A percentile compares a stretch with the other conserved stretches of the same genome.
Conservation (phyloP, 2,888 invertebrate species). For the Dicyrtomina minuta region DNA sequence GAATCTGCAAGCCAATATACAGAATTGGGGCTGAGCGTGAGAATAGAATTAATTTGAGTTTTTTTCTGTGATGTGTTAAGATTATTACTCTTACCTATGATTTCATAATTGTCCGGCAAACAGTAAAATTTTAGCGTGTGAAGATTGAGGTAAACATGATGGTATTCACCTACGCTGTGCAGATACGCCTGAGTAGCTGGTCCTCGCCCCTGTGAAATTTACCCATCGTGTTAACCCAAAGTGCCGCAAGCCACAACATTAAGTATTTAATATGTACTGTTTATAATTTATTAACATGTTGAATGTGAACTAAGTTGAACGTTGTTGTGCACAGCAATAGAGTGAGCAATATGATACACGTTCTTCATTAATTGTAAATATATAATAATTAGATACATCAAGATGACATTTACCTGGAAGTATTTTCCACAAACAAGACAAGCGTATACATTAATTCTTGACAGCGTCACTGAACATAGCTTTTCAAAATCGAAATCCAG, state of each 20-base stretch:
- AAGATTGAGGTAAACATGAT: constrained; percentile 96
- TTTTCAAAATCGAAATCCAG: constrained; percentile 99
- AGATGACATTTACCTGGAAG: constrained; percentile 72
- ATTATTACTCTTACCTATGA: constrained; percentile 72
- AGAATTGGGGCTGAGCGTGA: no score
- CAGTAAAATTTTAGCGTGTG: constrained; percentile 97
- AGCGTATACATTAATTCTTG: constrained; percentile 98
- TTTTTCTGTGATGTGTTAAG: background rate
- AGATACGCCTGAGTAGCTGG: constrained; percentile 98
- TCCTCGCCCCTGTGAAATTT: constrained; percentile 95
- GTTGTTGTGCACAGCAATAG: no score
- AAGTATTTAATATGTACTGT: no score
- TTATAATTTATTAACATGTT: no score
- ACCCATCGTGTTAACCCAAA: no score
- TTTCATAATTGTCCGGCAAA: constrained; percentile 98
- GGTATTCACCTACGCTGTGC: constrained; percentile 95
- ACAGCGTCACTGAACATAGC: constrained; percentile 94
- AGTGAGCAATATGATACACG: no score
- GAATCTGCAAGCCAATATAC: constrained; percentile 80
- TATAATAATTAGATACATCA: background rate
- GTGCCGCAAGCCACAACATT: no score
- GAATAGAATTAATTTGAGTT: background rate
- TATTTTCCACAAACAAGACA: constrained; percentile 99
- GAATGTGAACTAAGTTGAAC: no score
- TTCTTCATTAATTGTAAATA: no score